Evolutionary conservation across 2,888 invertebrate species (phyloP).

Genomic region (Chironomus tentans): DNA sequence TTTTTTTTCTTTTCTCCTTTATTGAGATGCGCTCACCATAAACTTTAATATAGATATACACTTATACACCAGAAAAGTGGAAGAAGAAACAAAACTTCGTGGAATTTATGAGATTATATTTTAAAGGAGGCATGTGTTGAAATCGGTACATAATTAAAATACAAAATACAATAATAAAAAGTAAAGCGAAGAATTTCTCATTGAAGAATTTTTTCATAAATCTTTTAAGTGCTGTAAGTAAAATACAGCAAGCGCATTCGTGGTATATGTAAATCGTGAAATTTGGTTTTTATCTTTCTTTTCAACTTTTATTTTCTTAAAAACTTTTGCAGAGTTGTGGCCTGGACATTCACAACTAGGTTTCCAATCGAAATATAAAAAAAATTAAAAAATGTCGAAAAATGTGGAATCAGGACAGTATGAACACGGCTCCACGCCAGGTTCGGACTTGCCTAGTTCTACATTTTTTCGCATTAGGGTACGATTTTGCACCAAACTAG

Average conservation of each 20-base stretch:
- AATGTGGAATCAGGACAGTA: no score
- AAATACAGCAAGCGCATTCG: not conserved
- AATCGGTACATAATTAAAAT: not conserved
- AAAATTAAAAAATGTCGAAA: no score
- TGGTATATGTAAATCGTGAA: not conserved
- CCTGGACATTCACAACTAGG: not conserved
- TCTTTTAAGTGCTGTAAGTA: not conserved
- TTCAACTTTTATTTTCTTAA: not conserved
- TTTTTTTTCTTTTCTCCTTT: no score
- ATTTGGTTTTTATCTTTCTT: not conserved
- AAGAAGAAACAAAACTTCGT: not conserved
- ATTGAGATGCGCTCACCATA: not conserved
- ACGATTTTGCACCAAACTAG: no score
- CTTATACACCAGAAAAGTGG: not conserved
- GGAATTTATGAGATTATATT: constrained; percentile 22
- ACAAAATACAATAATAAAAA: not conserved
- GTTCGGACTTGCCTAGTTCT: no score
- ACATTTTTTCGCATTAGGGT: no score
- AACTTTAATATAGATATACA: not conserved
- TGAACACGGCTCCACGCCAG: no score
- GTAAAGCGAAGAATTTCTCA: no score
- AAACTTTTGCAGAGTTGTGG: not conserved
- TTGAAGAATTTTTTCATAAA: not conserved
- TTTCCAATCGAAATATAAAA: no score
- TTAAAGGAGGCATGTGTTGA: not conserved